These are phyloP conservation scores for Philopedon plagiatum DNA, from an alignment of 2,888 invertebrate species.

Conservation along the genomic window DNA sequence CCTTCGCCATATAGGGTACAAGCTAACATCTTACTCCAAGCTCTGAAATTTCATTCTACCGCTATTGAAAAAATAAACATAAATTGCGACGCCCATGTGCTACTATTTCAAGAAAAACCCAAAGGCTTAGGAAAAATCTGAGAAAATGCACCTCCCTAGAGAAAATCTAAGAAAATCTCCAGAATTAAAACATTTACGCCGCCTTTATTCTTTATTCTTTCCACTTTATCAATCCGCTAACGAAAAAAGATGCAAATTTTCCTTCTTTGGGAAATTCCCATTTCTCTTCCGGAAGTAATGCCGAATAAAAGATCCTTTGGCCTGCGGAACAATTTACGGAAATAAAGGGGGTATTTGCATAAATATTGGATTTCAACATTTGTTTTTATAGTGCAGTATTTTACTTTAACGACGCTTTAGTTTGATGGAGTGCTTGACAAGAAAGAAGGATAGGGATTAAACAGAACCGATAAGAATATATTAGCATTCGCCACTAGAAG, in stretches of 20 bases:
- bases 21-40: too few species aligned
- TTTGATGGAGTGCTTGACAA: slow-evolving; percentile 25
- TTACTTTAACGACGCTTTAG: slow-evolving; percentile 25
- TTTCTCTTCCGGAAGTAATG: slow-evolving; percentile 44
- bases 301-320: slow-evolving; percentile 43
- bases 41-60: too few species aligned
- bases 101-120: background rate
- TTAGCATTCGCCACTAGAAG: too few species aligned
- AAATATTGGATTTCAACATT: slow-evolving; percentile 49
- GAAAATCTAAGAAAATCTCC: slow-evolving; percentile 30
- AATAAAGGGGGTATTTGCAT: slow-evolving; percentile 49
- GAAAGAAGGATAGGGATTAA: background rate
- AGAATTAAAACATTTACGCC: slow-evolving; percentile 48
- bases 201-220: slow-evolving; percentile 44
- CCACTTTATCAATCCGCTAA: slow-evolving; percentile 51
- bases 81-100: background rate
- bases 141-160: slow-evolving; percentile 14
- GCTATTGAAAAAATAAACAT: background rate
- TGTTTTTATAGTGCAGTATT: slow-evolving; percentile 46
- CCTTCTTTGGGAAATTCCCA: slow-evolving; percentile 43
- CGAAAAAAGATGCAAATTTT: slow-evolving; percentile 55
- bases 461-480: too few species aligned
- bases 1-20: too few species aligned
- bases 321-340: slow-evolving; percentile 48
- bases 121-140: slow-evolving; percentile 29